Evolutionary conservation across 2,888 invertebrate genomes (phyloP), one percentile per base, ranked within the genome.

Genomic region (Drosophila eohydei): DNA sequence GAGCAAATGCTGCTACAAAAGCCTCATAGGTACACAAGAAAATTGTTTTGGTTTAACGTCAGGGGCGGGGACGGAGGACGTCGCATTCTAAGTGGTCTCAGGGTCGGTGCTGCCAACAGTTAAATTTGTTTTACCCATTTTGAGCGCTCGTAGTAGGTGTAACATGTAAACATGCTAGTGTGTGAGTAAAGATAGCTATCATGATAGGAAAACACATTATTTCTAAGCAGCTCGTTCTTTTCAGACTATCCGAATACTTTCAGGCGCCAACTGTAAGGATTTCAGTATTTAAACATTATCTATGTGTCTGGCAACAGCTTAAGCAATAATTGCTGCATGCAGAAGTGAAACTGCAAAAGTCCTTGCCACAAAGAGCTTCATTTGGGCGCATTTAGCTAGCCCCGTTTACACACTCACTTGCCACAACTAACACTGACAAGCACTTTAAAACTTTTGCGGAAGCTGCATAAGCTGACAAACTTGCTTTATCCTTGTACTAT

Each of bases 381-480:
- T 30, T 65, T 44, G 14, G 21, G 9, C 34, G 26, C 55, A 73
- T 55, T 59, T 34, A 36, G 34, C 30, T 58, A 34, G 26, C 5
- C 26, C n/a, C 28, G n/a, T 12, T 30, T 52, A 57, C 57, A 36
- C 34, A 43, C 68, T 46, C 44, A 54, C 30, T 48, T 30, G 40
- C 70, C 70, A 54, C 82, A 81, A 76, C 76, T 80, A 85, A 48
- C 77, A 80, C 59, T 76, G 77, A 66, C 71, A 74, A 64, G 80
- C 83, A 80, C 68, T 85, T 81, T 60, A 57, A 67, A 82, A 80
- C 68, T 74, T 84, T 74, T 67, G 64, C 41, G 52, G 30, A 43
- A 67, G 54, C 63, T 75, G 52, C 61, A 63, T 78, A 67, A 67
- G 28, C 41, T 40, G 41, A 50, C 32, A 38, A 50, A 26, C 36